Evolutionary conservation across 2,113 vertebrate genomes (phyloP).

Genomic region (Proteles cristata): DNA sequence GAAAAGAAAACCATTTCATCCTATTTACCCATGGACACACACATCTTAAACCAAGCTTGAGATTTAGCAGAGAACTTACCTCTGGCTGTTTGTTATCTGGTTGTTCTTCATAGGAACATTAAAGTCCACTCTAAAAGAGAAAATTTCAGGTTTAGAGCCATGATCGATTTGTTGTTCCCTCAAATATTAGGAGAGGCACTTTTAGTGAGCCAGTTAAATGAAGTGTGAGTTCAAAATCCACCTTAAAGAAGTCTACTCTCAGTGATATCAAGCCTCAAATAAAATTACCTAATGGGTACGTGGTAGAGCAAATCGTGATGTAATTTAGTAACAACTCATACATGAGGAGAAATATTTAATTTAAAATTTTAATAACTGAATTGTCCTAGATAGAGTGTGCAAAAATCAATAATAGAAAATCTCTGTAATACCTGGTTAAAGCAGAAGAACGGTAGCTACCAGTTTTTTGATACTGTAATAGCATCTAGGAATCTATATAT

Average conservation of each 20-base stretch:
- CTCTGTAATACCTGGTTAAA: not conserved
- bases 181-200: not conserved
- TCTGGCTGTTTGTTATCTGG: slow-evolving; percentile 98
- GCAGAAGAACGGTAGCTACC: fast-evolving
- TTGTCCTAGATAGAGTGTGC: not conserved
- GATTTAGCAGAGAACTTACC: slow-evolving; percentile 85
- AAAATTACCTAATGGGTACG: not conserved
- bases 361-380: not conserved
- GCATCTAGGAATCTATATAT: not conserved
- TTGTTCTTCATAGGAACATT: slow-evolving; percentile 99
- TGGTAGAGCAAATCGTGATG: fast-evolving
- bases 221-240: not conserved
- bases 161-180: not conserved
- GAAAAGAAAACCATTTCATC: slow-evolving; percentile 41
- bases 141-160: slow-evolving; percentile 19
- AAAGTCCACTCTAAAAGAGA: slow-evolving; percentile 94
- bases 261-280: not conserved
- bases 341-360: not conserved
- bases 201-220: slow-evolving; percentile 37
- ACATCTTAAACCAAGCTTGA: not conserved
- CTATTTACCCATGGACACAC: not conserved
- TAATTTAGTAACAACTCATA: not conserved
- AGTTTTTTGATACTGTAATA: not conserved
- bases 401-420: not conserved
- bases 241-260: not conserved